A percentile compares a stretch with the other conserved stretches of the same genome.
phyloP scores from a whole-genome alignment of 2,797 vertebrate genomes.

The Euphonia xanthogaster region DNA sequence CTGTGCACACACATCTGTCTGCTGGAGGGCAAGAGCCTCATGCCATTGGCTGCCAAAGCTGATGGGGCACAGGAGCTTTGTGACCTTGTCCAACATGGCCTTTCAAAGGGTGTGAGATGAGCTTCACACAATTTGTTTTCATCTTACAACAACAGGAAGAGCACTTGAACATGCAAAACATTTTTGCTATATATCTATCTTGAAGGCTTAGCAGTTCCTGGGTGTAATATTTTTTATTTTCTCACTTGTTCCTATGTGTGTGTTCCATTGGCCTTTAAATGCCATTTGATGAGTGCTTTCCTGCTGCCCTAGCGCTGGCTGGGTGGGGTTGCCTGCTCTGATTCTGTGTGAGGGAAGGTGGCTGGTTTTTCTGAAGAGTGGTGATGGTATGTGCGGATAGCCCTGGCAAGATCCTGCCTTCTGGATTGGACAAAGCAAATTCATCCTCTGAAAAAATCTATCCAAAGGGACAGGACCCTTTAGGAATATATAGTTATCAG shows the following conservation, averaged over 20 bases:
- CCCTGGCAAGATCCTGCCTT: background rate
- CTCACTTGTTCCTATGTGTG: rapidly evolving
- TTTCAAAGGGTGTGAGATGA: background rate
- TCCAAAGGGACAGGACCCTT: conserved; percentile 11
- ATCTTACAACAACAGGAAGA: background rate
- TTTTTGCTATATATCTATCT: background rate
- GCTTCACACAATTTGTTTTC: background rate
- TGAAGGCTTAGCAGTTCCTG: background rate
- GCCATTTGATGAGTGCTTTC: background rate
- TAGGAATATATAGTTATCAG: conserved; percentile 37
- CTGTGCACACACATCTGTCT: background rate
- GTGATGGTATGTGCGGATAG: background rate
- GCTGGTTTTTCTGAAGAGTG: background rate
- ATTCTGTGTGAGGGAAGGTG: background rate
- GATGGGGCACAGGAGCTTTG: background rate
- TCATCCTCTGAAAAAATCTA: conserved; percentile 51
- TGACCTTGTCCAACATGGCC: rapidly evolving
- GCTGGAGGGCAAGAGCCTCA: background rate
- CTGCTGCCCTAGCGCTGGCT: background rate
- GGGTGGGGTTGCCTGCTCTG: background rate
- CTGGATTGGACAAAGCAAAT: conserved; percentile 30
- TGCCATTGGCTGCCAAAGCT: background rate
- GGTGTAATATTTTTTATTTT: rapidly evolving
- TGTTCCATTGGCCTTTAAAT: background rate
- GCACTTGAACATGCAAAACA: background rate